phyloP scores from a whole-genome alignment of 2,888 invertebrate genomes.

The Tachina grossa region DNA sequence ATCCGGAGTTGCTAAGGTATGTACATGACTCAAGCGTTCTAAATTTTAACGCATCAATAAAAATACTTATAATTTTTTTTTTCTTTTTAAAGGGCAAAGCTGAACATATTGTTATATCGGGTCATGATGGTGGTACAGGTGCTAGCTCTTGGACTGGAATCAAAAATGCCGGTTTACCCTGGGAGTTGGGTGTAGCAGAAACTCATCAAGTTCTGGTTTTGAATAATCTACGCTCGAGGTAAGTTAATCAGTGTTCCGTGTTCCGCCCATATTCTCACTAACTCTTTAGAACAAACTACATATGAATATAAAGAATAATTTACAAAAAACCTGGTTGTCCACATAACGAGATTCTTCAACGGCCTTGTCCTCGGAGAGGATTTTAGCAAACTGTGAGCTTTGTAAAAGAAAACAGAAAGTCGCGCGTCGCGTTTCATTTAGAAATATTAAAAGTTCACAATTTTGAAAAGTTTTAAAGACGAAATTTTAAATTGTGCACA shows the following conservation, averaged over 20 bases:
- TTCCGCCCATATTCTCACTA: constrained; percentile 76
- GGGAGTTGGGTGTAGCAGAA: constrained; percentile 99
- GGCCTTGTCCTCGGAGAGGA: constrained; percentile 76
- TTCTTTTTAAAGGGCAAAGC: constrained; percentile 90
- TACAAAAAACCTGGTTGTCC: constrained; percentile 82
- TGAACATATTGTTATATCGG: constrained; percentile 99
- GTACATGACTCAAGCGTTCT: not conserved
- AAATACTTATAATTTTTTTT: not conserved
- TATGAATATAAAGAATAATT: constrained; percentile 60
- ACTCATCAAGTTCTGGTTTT: constrained; percentile 98
- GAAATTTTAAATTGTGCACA: constrained; percentile 73
- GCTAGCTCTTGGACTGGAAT: constrained; percentile 99
- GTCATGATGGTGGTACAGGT: constrained; percentile 99
- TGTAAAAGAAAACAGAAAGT: constrained; percentile 31
- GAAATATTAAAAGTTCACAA: constrained; percentile 67
- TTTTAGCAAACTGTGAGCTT: constrained; percentile 68
- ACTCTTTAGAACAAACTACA: constrained; percentile 77
- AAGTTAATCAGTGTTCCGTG: constrained; percentile 77
- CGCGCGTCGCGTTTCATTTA: constrained; percentile 61
- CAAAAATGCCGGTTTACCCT: constrained; percentile 98
- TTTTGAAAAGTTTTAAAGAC: constrained; percentile 74
- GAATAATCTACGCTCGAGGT: constrained; percentile 93
- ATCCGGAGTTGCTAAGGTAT: constrained; percentile 97
- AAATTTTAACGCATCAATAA: not conserved
- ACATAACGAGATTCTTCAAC: constrained; percentile 77